phyloP scores from a whole-genome alignment of 2,888 invertebrate species.

The Drosophila setosimentum region DNA sequence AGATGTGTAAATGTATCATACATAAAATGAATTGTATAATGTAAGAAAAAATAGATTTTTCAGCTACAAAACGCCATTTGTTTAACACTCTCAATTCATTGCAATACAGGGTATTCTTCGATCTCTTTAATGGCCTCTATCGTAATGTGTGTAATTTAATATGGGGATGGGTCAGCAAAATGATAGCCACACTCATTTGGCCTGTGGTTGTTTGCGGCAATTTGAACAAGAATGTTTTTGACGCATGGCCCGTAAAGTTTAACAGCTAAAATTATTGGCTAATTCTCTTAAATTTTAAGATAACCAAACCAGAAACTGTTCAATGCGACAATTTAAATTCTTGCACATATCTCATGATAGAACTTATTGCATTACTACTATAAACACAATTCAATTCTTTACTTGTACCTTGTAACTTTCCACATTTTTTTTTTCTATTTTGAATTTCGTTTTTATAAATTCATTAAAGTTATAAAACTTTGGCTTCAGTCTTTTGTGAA shows the following conservation, averaged over 20 bases:
- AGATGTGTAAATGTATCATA: background rate
- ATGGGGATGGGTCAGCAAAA: constrained; percentile 25
- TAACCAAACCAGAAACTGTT: constrained; percentile 2
- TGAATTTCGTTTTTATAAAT: constrained; percentile 4
- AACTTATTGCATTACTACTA: background rate
- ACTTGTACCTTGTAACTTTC: too few relatives aligned
- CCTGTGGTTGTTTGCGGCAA: constrained; percentile 21
- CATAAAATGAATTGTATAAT: background rate
- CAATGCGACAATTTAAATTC: background rate
- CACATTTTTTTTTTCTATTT: background rate
- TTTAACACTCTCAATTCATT: background rate
- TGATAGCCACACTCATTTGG: constrained; percentile 33
- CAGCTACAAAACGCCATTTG: too few relatives aligned
- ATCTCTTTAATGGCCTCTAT: constrained; percentile 9
- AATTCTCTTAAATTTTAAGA: background rate
- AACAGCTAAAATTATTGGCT: constrained; percentile 2
- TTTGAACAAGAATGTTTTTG: constrained; percentile 1
- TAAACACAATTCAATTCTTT: background rate
- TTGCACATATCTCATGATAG: background rate
- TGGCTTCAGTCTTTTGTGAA: background rate
- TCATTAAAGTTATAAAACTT: background rate
- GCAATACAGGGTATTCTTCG: constrained; percentile 17
- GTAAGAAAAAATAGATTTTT: background rate
- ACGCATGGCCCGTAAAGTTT: constrained; percentile 3
- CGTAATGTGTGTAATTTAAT: constrained; percentile 1